A percentile compares a stretch with the other conserved stretches of the same genome.
Evolutionary conservation across 2,113 vertebrate species (phyloP).

Genomic region (Scomber colias): DNA sequence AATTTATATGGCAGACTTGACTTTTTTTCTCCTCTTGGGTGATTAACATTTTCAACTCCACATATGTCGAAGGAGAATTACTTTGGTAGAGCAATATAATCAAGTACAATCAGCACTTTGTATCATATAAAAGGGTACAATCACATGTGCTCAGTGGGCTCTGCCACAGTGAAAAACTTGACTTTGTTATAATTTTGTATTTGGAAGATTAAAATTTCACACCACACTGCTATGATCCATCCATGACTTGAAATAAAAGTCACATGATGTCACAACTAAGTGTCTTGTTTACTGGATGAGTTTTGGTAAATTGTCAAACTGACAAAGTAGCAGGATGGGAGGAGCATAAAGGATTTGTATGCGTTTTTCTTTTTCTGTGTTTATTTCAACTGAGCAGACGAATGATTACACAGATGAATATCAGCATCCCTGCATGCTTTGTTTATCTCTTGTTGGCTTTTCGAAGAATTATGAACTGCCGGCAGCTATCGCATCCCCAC

Average conservation of each 20-base stretch:
- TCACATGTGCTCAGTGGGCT: background rate
- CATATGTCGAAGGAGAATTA: background rate
- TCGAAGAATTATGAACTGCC: background rate
- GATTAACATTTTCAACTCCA: background rate
- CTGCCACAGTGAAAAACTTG: background rate
- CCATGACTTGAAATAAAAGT: background rate
- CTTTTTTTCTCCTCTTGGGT: background rate
- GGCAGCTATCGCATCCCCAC: background rate
- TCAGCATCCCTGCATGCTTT: background rate
- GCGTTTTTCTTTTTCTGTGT: too few relatives aligned
- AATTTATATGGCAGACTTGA: background rate
- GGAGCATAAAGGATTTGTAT: background rate
- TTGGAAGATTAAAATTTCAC: constrained; percentile 3
- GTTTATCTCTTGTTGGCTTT: background rate
- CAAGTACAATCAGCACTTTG: background rate
- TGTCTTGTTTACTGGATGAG: background rate
- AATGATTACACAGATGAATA: background rate
- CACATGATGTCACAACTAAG: background rate
- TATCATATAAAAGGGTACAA: background rate
- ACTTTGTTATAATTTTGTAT: constrained; percentile 1
- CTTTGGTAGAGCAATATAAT: background rate
- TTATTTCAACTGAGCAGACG: too few relatives aligned
- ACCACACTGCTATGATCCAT: background rate
- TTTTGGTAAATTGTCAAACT: background rate
- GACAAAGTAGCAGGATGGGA: background rate